Evolutionary conservation across 2,797 vertebrate genomes (phyloP).

Genomic region (Phataginus tricuspis): DNA sequence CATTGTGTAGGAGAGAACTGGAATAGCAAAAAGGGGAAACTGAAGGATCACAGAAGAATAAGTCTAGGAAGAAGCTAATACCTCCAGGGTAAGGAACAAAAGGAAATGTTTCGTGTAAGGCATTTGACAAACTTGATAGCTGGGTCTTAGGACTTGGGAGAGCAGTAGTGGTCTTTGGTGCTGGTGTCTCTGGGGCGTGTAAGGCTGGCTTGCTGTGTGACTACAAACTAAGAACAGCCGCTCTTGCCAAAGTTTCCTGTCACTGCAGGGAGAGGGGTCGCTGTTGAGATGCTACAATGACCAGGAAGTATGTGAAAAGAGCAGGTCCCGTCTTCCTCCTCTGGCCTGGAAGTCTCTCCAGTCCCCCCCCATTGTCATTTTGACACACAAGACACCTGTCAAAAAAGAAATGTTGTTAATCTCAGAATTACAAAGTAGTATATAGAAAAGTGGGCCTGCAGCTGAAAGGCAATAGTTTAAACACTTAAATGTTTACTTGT

Average conservation of each 20-base stretch:
- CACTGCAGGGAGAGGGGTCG: neutral
- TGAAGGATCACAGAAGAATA: neutral
- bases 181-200: neutral
- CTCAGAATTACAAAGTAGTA: neutral
- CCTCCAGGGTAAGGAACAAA: neutral
- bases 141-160: neutral
- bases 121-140: neutral
- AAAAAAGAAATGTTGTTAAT: neutral
- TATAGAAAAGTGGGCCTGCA: neutral
- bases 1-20: neutral
- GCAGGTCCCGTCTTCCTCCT: neutral
- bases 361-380: neutral
- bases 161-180: no score
- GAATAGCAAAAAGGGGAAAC: neutral
- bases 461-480: neutral
- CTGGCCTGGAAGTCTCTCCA: neutral
- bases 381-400: neutral
- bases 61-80: neutral
- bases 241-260: neutral
- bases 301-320: neutral
- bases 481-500: neutral
- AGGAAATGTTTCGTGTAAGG: neutral
- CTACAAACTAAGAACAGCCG: neutral
- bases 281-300: neutral
- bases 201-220: neutral